A percentile compares a stretch with the other conserved stretches of the same genome.
Conservation (phyloP, 2,797 vertebrate genomes). For the Mareca penelope region DNA sequence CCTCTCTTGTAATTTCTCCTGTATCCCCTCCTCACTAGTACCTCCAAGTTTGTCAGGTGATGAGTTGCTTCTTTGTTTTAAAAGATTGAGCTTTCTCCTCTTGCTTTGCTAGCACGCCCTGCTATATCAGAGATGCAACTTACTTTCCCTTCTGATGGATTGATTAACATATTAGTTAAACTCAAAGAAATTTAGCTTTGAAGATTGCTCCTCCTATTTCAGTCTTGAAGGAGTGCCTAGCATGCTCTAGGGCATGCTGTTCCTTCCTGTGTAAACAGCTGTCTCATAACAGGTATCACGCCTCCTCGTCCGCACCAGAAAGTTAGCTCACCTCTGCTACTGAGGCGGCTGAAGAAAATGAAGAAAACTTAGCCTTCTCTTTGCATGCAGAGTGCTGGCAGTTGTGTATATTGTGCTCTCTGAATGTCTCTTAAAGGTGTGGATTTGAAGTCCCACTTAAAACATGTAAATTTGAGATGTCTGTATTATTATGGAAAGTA, state of each 20-base stretch:
- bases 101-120: background rate
- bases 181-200: background rate
- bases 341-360: background rate
- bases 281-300: background rate
- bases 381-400: background rate
- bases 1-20: background rate
- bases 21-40: background rate
- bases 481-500: background rate
- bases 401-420: background rate
- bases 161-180: background rate
- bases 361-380: background rate
- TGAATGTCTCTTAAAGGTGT: background rate
- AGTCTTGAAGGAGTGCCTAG: background rate
- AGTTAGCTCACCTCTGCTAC: background rate
- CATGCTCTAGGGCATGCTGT: background rate
- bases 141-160: background rate
- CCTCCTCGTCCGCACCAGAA: background rate
- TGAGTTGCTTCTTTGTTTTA: background rate
- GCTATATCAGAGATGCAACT: accelerated
- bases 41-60: background rate
- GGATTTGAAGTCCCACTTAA: background rate
- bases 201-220: background rate
- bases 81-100: background rate
- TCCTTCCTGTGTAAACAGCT: background rate
- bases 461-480: background rate